Evolutionary conservation across 2,888 invertebrate genomes (phyloP).

Genomic region (Diaperis boleti): DNA sequence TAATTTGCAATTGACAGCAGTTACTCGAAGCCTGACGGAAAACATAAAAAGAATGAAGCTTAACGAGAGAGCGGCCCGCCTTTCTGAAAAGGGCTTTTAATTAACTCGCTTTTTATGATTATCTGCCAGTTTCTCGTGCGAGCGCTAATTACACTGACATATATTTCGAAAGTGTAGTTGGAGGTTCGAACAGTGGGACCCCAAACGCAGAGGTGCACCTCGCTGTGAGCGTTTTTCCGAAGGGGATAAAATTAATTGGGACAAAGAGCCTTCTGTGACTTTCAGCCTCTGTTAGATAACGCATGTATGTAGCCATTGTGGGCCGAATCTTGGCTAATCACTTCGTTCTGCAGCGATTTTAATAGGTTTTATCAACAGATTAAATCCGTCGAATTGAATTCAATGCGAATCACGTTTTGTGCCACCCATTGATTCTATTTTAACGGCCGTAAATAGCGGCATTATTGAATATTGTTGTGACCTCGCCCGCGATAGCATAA

Average conservation of each 20-base stretch:
- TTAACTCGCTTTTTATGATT: not conserved
- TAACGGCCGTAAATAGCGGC: not conserved
- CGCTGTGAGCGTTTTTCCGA: no score
- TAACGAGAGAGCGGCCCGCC: not conserved
- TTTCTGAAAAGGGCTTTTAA: not conserved
- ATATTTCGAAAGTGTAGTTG: no score
- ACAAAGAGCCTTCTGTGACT: not conserved
- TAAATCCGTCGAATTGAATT: conserved; percentile 13
- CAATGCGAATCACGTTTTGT: conserved; percentile 15
- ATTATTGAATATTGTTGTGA: conserved; percentile 9
- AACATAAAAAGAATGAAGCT: not conserved
- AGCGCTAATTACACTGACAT: no score
- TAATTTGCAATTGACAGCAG: not conserved
- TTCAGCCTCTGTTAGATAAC: not conserved
- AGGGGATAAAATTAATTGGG: not conserved
- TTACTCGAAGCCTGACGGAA: not conserved
- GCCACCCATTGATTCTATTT: not conserved
- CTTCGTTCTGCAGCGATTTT: conserved; percentile 7
- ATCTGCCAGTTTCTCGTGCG: no score
- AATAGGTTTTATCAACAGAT: conserved; percentile 5
- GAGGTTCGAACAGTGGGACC: no score
- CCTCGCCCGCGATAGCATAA: not conserved
- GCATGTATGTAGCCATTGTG: not conserved
- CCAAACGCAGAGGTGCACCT: no score
- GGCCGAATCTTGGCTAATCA: not conserved